Evolutionary conservation across 2,113 vertebrate species (phyloP), one percentile per base, ranked within the genome.

Genomic region (Eurystomus gularis): DNA sequence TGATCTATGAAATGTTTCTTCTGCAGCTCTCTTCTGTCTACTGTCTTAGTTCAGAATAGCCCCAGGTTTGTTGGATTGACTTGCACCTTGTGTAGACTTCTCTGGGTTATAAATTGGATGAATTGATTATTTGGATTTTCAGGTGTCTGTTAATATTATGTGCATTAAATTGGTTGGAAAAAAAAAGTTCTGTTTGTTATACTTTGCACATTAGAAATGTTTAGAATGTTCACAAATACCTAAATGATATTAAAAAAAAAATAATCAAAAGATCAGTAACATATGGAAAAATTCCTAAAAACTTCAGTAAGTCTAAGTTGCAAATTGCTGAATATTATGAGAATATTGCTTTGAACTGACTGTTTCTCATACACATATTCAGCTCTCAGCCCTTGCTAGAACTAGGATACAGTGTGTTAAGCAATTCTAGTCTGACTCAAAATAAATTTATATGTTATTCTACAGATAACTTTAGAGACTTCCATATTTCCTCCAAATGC

Each of bases 281-380:
- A 6, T 39, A 23, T 75, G 3, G 13, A 71, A 78, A 77, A 69
- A 26, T 2, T 26, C 13, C 3, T 25, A 1, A 23, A 55, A 23
- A 14, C 1, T 10, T 10, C 9, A 29, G 8, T 2, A 12, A 26
- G 13, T 35, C 15, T 69, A 83, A 66, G 10, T 55, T 79, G 13
- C 13, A 76, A 15, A 26, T 51, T 57, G 8, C 3, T 52, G 35
- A 65, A 11, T 72, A 11, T 28, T 66, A 23, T 20, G 26, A 61
- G 73, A 64, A 7, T 39, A 21, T 29, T 61, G 1, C 17, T 80
- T 72, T 0, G 3, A 54, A 68, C 4, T 51, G 1, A 11, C 3
- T 58, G 10, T 7, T 75, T 82, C 16, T 46, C 10, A 42, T 12
- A 0, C 9, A 0, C 8, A 4, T 14, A 28, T 75, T 65, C 17